Percentiles rank a stretch among this genome's conserved stretches.
Evolutionary conservation across 1,140 invertebrate genomes (phyloP).

Genomic region (Dendroctonus valens): DNA sequence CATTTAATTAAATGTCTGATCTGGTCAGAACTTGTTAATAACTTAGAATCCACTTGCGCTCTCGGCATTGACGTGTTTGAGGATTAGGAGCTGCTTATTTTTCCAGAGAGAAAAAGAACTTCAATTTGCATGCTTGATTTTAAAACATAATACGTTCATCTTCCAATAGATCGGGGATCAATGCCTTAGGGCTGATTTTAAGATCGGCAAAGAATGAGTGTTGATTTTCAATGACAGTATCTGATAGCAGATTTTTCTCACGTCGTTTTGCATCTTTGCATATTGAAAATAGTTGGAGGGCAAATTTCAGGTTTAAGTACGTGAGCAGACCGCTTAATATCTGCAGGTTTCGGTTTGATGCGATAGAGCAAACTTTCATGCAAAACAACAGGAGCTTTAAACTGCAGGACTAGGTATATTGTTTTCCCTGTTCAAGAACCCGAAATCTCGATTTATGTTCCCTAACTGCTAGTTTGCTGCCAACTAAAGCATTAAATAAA

Average conservation of each 20-base stretch:
- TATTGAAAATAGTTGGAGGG: slow-evolving; percentile 4
- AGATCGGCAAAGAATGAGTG: slow-evolving; percentile 47
- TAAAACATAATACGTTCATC: slow-evolving; percentile 20
- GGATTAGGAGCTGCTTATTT: no score
- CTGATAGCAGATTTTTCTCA: slow-evolving; percentile 39
- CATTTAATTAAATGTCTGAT: neutral
- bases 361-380: neutral
- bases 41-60: neutral
- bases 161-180: slow-evolving; percentile 6
- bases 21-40: neutral
- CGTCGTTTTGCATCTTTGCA: slow-evolving; percentile 30
- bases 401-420: no score
- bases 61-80: no score
- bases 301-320: slow-evolving; percentile 12
- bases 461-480: no score
- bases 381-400: neutral
- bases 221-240: slow-evolving; percentile 46
- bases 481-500: no score
- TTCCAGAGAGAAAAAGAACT: slow-evolving; percentile 1
- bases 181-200: slow-evolving; percentile 38
- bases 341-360: neutral
- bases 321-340: slow-evolving; percentile 12
- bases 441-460: no score
- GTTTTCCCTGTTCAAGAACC: no score
- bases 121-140: slow-evolving; percentile 17